These are phyloP conservation scores for Semicossyphus pulcher DNA, from an alignment of 2,113 vertebrate species.

Conservation along the genomic window DNA sequence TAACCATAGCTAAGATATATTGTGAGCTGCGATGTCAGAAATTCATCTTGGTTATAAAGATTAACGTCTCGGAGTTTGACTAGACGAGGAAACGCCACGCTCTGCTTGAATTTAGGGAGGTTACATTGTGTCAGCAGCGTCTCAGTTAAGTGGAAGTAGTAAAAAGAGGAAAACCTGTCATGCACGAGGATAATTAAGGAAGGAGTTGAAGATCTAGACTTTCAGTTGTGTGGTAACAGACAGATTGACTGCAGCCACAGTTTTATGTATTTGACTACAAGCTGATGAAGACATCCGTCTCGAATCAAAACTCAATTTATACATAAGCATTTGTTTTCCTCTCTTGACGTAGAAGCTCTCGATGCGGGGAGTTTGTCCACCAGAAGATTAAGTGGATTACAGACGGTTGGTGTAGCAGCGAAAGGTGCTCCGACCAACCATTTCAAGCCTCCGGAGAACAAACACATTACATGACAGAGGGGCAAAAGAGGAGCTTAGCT, in stretches of 20 bases:
- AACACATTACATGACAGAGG: slow-evolving; percentile 57
- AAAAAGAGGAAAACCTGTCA: slow-evolving; percentile 38
- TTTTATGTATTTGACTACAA: neutral
- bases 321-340: slow-evolving; percentile 16
- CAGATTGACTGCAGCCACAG: slow-evolving; percentile 19
- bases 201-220: slow-evolving; percentile 46
- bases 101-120: slow-evolving; percentile 28
- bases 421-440: slow-evolving; percentile 45
- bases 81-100: slow-evolving; percentile 18
- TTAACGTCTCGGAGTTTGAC: slow-evolving; percentile 28
- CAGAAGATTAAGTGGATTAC: slow-evolving; percentile 67
- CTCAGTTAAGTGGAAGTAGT: slow-evolving; percentile 28
- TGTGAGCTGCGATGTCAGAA: slow-evolving; percentile 28
- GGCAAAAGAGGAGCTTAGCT: slow-evolving; percentile 48
- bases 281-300: neutral
- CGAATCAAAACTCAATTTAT: slow-evolving; percentile 30
- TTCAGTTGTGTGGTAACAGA: slow-evolving; percentile 41
- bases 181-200: slow-evolving; percentile 26
- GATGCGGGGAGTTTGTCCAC: slow-evolving; percentile 18
- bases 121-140: slow-evolving; percentile 40
- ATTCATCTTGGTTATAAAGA: slow-evolving; percentile 51
- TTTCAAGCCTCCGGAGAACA: slow-evolving; percentile 59
- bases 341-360: slow-evolving; percentile 9
- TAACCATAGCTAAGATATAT: slow-evolving; percentile 47
- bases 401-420: slow-evolving; percentile 44